A percentile compares a stretch with the other conserved stretches of the same genome.
These are phyloP conservation scores for Doris montereyensis DNA, from an alignment of 2,888 invertebrate species.

Conservation along the genomic window DNA sequence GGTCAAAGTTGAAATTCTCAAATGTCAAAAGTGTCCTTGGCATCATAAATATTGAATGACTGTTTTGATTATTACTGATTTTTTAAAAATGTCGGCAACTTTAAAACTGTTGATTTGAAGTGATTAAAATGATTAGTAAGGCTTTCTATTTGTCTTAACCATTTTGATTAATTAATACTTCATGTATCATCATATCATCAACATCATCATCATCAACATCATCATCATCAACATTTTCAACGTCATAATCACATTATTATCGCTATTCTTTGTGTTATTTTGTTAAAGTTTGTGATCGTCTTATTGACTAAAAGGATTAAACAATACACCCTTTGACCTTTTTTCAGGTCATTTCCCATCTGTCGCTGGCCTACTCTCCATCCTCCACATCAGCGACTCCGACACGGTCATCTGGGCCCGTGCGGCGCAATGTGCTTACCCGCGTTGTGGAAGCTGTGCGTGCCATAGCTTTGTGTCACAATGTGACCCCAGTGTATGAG, in stretches of 20 bases:
- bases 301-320: background rate
- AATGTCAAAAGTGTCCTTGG: too few species aligned
- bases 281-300: background rate
- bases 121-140: too few species aligned
- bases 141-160: too few species aligned
- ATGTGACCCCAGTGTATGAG: slow-evolving; percentile 97
- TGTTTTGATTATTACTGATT: too few species aligned
- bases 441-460: slow-evolving; percentile 91
- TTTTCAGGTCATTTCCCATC: slow-evolving; percentile 73
- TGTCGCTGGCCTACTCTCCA: slow-evolving; percentile 73
- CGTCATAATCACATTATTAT: background rate
- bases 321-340: too few species aligned
- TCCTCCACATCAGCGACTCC: slow-evolving; percentile 49
- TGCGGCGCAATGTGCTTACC: slow-evolving; percentile 81
- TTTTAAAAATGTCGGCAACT: too few species aligned
- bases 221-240: background rate
- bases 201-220: too few species aligned
- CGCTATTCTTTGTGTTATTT: background rate
- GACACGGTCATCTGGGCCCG: slow-evolving; percentile 65
- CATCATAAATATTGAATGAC: too few species aligned
- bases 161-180: too few species aligned
- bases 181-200: too few species aligned
- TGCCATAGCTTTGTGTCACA: slow-evolving; percentile 97
- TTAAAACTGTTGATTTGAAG: too few species aligned
- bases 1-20: too few species aligned